phyloP scores from a whole-genome alignment of 2,888 invertebrate genomes.

The Nemapogon koenigi region DNA sequence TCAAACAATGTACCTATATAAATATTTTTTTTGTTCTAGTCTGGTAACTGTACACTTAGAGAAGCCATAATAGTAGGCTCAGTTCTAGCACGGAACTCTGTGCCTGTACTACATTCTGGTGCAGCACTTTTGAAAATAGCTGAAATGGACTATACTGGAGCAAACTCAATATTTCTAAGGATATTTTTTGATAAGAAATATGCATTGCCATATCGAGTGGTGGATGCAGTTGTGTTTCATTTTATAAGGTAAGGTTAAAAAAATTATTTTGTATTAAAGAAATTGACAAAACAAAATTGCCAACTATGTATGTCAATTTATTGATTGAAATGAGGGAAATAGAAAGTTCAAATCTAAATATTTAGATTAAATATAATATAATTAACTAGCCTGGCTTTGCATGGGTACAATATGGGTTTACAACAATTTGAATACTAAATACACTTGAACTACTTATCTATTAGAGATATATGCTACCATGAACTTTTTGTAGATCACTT shows the following conservation, averaged over 20 bases:
- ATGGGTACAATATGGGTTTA: too few species aligned
- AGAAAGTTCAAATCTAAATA: too few species aligned
- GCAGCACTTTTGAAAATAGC: constrained; percentile 95
- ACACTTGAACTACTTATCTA: too few species aligned
- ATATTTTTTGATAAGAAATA: constrained; percentile 97
- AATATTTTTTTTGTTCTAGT: constrained; percentile 43
- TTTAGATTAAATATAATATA: too few species aligned
- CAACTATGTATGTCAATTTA: too few species aligned
- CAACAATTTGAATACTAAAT: too few species aligned
- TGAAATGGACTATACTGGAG: constrained; percentile 96
- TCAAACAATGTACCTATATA: neutral
- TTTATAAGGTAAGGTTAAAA: constrained; percentile 75
- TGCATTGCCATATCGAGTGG: constrained; percentile 92
- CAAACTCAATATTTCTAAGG: constrained; percentile 93
- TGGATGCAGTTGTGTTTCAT: constrained; percentile 94
- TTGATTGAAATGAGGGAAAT: too few species aligned
- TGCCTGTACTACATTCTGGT: constrained; percentile 94
- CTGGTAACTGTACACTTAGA: constrained; percentile 91
- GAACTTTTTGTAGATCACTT: too few species aligned
- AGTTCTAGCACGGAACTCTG: constrained; percentile 87
- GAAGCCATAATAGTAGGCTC: constrained; percentile 97
- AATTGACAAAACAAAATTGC: neutral
- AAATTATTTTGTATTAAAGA: neutral
- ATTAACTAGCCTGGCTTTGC: too few species aligned
- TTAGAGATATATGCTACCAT: too few species aligned